Conservation (phyloP, 2,797 vertebrate genomes). For the Chiloscyllium punctatum region DNA sequence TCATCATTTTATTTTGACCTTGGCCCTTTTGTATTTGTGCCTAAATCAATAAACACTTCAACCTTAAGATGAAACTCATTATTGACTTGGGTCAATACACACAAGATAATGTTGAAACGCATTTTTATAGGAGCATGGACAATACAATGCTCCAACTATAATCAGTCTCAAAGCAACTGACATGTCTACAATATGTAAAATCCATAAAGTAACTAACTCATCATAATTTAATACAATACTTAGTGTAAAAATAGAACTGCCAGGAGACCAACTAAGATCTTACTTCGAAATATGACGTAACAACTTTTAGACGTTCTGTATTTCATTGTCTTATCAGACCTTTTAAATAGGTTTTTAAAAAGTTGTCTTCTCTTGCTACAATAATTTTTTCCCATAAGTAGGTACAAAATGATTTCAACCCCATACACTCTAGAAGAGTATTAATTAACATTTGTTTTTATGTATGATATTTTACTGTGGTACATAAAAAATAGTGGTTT, state of each 20-base stretch:
- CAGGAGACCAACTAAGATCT: not conserved
- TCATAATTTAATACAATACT: not conserved
- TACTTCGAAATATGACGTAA: no score
- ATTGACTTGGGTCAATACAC: not conserved
- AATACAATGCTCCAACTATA: not conserved
- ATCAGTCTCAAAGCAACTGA: not conserved
- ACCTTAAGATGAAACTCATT: not conserved
- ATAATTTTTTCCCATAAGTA: not conserved
- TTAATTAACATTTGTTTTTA: not conserved
- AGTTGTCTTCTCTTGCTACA: no score
- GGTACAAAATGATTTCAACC: not conserved
- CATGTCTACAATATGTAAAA: not conserved
- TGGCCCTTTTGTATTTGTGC: not conserved
- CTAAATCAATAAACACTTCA: not conserved
- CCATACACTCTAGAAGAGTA: not conserved
- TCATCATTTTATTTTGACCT: not conserved
- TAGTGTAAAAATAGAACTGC: no score
- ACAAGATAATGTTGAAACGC: not conserved
- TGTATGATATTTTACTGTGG: not conserved
- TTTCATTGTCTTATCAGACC: not conserved
- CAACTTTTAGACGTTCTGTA: not conserved
- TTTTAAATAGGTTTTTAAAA: not conserved
- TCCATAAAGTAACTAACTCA: not conserved
- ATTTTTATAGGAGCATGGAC: not conserved
- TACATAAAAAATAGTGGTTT: not conserved